A percentile compares a stretch with the other conserved stretches of the same genome.
Conservation (phyloP, 2,797 vertebrate species). For the Eulemur rubriventer region DNA sequence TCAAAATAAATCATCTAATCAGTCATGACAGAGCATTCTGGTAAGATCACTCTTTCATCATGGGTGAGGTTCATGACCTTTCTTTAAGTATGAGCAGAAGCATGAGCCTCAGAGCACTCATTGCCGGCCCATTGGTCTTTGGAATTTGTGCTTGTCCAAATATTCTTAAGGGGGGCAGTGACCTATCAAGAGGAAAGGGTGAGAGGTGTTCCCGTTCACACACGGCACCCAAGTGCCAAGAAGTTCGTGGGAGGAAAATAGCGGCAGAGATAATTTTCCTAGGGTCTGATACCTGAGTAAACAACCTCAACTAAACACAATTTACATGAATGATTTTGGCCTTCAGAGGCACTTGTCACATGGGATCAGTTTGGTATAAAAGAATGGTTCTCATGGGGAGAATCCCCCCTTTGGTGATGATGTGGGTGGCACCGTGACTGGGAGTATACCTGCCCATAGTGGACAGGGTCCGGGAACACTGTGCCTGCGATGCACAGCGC, state of each 20-base stretch:
- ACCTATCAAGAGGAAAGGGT: neutral
- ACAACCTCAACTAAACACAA: rapidly evolving
- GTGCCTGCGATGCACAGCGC: rapidly evolving
- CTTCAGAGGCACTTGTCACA: neutral
- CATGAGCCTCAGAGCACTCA: neutral
- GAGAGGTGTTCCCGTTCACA: neutral
- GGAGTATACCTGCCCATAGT: too few relatives aligned
- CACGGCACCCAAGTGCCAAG: neutral
- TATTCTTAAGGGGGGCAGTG: neutral
- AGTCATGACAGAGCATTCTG: neutral
- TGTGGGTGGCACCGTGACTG: neutral
- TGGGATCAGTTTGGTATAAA: neutral
- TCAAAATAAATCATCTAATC: neutral
- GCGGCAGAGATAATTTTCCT: neutral
- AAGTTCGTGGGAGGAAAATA: neutral
- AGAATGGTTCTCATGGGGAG: neutral
- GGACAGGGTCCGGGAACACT: neutral
- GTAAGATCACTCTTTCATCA: neutral
- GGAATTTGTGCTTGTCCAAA: neutral
- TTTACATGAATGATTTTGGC: neutral
- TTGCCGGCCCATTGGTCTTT: neutral
- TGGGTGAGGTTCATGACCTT: too few relatives aligned
- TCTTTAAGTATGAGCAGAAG: neutral
- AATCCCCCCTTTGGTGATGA: neutral
- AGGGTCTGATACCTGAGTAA: neutral